Evolutionary conservation across 2,888 invertebrate species (phyloP), one percentile per base, ranked within the genome.

Genomic region (Cantharis lateralis): DNA sequence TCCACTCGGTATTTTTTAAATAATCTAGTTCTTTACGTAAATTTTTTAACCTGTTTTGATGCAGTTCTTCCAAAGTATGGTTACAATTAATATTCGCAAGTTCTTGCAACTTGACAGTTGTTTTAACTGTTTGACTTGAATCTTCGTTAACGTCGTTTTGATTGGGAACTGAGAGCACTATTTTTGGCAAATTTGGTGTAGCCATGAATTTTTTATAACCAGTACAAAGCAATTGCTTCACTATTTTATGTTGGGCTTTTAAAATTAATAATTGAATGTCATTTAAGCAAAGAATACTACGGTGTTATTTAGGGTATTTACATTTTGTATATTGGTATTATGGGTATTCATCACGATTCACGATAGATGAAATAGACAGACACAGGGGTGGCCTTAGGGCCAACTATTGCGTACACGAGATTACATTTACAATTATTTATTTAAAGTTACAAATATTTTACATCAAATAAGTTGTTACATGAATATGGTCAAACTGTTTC

Each of bases 1-100:
- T 93, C 95, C 95, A 95, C 84, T 95, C 94, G 0, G 95, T 95
- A 72, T 92, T 91, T 85, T 93, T 94, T n/a, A 95, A 88, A 85
- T 93, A 93, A 81, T 94, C 94, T 74, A 95, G 88, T 87, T 95
- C 94, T 86, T 94, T 95, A 76, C 95, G 89, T 62, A 95, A 87
- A 61, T 90, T 88, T 86, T 93, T 93, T 74, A 95, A 90, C 79
- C 95, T 90, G 84, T 93, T 93, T 76, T 92, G 90, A 82, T 95
- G 95, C 77, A 92, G 90, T 84, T 95, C 95, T 62, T 91, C 82
- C 18, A 84, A 76, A 75, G 84, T 83, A 78, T 84, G 83, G 64
- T 82, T 81, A 0, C 84, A 85, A 80, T 83, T 87, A 26, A 83
- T 83, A 76, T 83, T 83, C 7, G 87, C 82, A 61, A 85, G 82